phyloP scores from a whole-genome alignment of 2,113 vertebrate genomes.

The Apeltes quadracus region DNA sequence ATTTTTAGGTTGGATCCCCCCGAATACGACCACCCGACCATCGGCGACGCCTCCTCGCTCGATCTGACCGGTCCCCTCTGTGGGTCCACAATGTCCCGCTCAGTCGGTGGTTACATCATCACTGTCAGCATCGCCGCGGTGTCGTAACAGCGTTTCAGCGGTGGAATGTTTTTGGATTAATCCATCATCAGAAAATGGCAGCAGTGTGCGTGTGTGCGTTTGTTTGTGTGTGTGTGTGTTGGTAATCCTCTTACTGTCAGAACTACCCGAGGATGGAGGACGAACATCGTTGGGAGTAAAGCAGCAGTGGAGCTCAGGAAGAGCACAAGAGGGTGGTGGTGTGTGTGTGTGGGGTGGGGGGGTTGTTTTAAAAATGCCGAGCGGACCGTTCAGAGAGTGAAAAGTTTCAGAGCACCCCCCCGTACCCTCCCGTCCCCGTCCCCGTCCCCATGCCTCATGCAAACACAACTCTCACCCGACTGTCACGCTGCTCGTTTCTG shows the following conservation, averaged over 20 bases:
- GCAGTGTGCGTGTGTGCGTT: constrained; percentile 32
- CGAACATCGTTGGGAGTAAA: constrained; percentile 55
- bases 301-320: constrained; percentile 6
- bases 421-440: no score
- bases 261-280: constrained; percentile 55
- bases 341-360: no score
- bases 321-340: not conserved
- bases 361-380: not conserved
- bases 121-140: constrained; percentile 44
- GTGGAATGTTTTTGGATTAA: constrained; percentile 77
- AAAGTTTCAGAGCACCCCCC: no score
- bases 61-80: constrained; percentile 58
- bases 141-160: constrained; percentile 59
- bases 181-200: constrained; percentile 75
- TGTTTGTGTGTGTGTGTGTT: constrained; percentile 34
- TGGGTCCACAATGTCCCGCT: constrained; percentile 52
- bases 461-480: constrained; percentile 13
- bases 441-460: constrained; percentile 35
- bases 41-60: no score
- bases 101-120: constrained; percentile 70
- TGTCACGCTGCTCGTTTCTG: constrained; percentile 41
- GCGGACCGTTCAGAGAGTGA: not conserved
- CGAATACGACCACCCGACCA: no score
- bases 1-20: no score
- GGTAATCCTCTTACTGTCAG: constrained; percentile 73